Percentiles rank a stretch among this genome's conserved stretches.
Conservation (phyloP, 2,888 invertebrate species). For the Catonia carolina region DNA sequence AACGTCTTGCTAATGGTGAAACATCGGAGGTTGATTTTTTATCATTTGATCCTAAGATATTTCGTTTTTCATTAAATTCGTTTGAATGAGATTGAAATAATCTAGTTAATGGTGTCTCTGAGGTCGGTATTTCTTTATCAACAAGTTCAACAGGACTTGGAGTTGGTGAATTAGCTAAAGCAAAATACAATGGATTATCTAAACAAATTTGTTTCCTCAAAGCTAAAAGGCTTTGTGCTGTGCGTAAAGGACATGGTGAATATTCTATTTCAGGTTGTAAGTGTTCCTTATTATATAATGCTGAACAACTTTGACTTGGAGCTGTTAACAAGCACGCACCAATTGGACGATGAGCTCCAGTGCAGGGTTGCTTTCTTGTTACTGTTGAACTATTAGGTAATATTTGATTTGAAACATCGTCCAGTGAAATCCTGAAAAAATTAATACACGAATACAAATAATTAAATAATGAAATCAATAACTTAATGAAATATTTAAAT, state of each 20-base stretch:
- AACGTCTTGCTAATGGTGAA: constrained; percentile 54
- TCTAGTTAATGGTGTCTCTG: constrained; percentile 20
- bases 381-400: not conserved
- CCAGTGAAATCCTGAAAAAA: not conserved
- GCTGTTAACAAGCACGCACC: not conserved
- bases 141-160: constrained; percentile 34
- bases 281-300: constrained; percentile 42
- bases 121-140: constrained; percentile 34
- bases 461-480: too few relatives aligned
- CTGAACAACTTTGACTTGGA: constrained; percentile 19
- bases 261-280: constrained; percentile 52
- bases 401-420: too few relatives aligned
- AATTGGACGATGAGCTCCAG: constrained; percentile 21
- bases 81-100: not conserved
- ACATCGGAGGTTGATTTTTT: constrained; percentile 38
- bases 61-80: constrained; percentile 12
- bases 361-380: constrained; percentile 30
- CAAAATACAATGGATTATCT: constrained; percentile 49
- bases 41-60: constrained; percentile 16
- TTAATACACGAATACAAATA: too few relatives aligned
- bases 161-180: constrained; percentile 36
- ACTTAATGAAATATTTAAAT: too few relatives aligned
- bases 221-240: constrained; percentile 46
- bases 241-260: constrained; percentile 41
- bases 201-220: constrained; percentile 42